phyloP scores from a whole-genome alignment of 2,113 vertebrate genomes.

The Centrocercus urophasianus region DNA sequence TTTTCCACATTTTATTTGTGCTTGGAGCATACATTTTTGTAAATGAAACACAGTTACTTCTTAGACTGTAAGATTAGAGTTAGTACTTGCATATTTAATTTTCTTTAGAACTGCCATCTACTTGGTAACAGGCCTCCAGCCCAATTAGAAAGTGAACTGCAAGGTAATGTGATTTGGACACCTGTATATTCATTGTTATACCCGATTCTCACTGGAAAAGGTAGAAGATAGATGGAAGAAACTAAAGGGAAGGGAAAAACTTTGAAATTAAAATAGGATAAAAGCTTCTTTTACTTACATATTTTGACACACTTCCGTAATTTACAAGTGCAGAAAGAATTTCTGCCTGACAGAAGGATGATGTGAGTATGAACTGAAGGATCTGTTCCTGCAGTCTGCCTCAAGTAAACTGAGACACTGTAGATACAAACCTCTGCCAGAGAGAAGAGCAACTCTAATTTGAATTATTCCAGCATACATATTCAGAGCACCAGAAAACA shows the following conservation, averaged over 20 bases:
- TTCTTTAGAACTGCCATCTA: background rate
- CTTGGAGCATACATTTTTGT: background rate
- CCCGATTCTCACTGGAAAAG: rapidly evolving
- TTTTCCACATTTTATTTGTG: conserved; percentile 45
- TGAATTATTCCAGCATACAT: background rate
- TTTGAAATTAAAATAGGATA: background rate
- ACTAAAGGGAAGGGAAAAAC: background rate
- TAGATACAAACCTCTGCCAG: background rate
- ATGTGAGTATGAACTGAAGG: background rate
- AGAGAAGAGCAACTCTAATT: background rate
- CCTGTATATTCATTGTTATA: background rate
- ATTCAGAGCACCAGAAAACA: background rate
- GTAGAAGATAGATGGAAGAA: background rate
- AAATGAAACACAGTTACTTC: conserved; percentile 29
- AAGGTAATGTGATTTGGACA: background rate
- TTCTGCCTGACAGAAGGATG: background rate
- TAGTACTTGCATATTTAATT: background rate
- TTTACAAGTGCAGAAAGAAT: background rate
- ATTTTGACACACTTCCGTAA: background rate
- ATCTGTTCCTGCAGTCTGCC: background rate
- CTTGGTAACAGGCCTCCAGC: background rate
- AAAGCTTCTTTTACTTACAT: background rate
- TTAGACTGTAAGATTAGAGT: background rate
- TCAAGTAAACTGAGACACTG: background rate
- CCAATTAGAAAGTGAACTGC: background rate